Evolutionary conservation across 2,113 vertebrate species (phyloP), one percentile per base, ranked within the genome.

Genomic region (Heloderma charlesbogerti): DNA sequence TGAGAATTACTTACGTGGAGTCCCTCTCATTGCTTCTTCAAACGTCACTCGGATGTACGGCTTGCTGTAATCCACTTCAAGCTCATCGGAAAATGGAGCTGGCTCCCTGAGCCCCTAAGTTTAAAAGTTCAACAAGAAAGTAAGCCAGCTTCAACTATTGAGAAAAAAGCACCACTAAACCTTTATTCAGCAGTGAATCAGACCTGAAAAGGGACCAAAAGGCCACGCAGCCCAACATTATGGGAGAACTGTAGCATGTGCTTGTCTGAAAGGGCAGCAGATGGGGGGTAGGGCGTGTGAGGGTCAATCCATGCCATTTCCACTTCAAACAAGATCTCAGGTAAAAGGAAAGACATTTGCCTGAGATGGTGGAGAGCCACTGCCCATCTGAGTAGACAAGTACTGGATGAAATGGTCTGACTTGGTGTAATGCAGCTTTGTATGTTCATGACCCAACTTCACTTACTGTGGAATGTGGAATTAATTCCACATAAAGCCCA

Each of bases 61-160:
- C 88, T 97, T 98, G 96, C 94, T 97, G 94, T 94, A 97, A 92
- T 97, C 97, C 0, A 95, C 96, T 93, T 98, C 97, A 88, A 99
- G 97, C 96, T 99, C 98, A 95, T 99, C 98, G 78, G 98, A 98
- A 91, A 99, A 99, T 0, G 99, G 98, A 74, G 98, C 99, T 0
- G 99, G 99, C 67, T 99, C 96, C 94, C 96, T 97, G 95, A 99
- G 96, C 2, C 98, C 98, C 99, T 99, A 83, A 67, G 95, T 1
- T 93, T 6, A 15, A 95, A 85, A 94, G 71, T 89, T 88, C 57
- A n/a, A 51, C 18, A 48, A 40, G 22, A 92, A 88, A 93, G 77
- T 88, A 57, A 22, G 48, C 74, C 0, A 90, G 60, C 27, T 18
- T 25, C 1, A 15, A 5, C 1, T 4, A 79, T 34, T n/a, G n/a